A percentile compares a stretch with the other conserved stretches of the same genome.
These are phyloP conservation scores for Apeira syringaria DNA, from an alignment of 2,888 invertebrate species.

Conservation along the genomic window DNA sequence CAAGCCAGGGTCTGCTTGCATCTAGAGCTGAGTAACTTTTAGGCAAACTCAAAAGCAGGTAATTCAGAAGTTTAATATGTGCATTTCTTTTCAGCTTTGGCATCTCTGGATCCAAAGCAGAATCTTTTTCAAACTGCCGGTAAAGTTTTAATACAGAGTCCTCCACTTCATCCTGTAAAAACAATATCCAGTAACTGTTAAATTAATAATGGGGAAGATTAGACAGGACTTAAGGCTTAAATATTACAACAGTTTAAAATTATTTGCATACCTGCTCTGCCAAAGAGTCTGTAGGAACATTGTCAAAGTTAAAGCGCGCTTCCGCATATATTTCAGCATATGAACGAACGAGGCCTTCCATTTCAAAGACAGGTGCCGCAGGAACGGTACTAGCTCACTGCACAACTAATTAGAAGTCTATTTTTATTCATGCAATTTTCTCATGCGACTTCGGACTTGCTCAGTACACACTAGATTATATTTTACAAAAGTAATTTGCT, in stretches of 20 bases:
- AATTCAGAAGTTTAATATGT: slow-evolving; percentile 87
- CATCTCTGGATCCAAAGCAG: slow-evolving; percentile 75
- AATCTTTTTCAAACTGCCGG: slow-evolving; percentile 68
- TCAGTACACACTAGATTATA: no score
- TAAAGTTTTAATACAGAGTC: slow-evolving; percentile 59
- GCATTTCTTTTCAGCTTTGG: slow-evolving; percentile 85
- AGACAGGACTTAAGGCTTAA: no score
- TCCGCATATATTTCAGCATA: slow-evolving; percentile 61
- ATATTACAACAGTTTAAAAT: no score
- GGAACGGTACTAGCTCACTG: no score
- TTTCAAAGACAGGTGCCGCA: slow-evolving; percentile 29
- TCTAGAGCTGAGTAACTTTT: slow-evolving; percentile 92
- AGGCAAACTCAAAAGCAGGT: slow-evolving; percentile 87
- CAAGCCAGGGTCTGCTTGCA: slow-evolving; percentile 97
- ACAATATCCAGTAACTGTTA: no score
- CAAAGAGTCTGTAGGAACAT: slow-evolving; percentile 65
- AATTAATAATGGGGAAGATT: no score
- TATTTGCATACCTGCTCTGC: slow-evolving; percentile 70
- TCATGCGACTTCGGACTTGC: no score
- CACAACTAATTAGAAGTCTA: no score
- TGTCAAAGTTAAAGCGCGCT: slow-evolving; percentile 84
- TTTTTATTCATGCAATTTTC: no score
- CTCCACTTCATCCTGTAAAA: slow-evolving; percentile 70
- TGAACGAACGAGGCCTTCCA: slow-evolving; percentile 67
- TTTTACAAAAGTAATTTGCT: no score